Evolutionary conservation across 2,113 vertebrate species (phyloP), one percentile per base, ranked within the genome.

Genomic region (Ascaphus truei): DNA sequence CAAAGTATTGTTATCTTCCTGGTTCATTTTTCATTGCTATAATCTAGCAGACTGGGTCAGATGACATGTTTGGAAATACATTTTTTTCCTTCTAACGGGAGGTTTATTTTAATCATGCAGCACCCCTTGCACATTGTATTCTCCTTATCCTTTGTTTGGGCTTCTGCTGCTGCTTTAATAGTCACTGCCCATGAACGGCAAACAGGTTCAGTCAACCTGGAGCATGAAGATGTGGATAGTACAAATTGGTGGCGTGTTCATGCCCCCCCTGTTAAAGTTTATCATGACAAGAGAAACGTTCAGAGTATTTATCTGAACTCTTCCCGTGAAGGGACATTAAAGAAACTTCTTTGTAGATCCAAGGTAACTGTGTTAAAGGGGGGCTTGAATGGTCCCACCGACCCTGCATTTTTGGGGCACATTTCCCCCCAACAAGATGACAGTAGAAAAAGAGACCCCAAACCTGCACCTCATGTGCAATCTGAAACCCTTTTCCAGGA

Each of bases 91-190:
- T 37, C 9, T 71, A 50, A 59, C 43, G 41, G 34, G 30, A 61
- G 26, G 30, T 52, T 27, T 31, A n/a, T 52, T 41, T 22, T 15
- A 71, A 71, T 60, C 55, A 71, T 71, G 67, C 43, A 41, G 33
- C 39, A 41, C 20, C 8, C 23, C 1, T 41, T 39, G 26, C 39
- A 26, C 13, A 25, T 43, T 7, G 15, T 47, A 29, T 51, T 52
- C 23, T 61, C 50, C 37, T 25, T 76, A 1, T 52, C 78, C 53
- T 68, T 78, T 3, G 48, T 43, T 2, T 66, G 72, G 6, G 51
- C 74, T 1, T 79, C 77, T n/a, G 60, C 64, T n/a, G 55, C 76
- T 45, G 37, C 76, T 27, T 68, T 76, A 5, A 63, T 72, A 16
- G 71, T 11, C 12, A 29, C 50, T 12, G 61, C 2, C 47, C 75